A percentile compares a stretch with the other conserved stretches of the same genome.
phyloP scores from a whole-genome alignment of 2,888 invertebrate species.

The Muscina levida region DNA sequence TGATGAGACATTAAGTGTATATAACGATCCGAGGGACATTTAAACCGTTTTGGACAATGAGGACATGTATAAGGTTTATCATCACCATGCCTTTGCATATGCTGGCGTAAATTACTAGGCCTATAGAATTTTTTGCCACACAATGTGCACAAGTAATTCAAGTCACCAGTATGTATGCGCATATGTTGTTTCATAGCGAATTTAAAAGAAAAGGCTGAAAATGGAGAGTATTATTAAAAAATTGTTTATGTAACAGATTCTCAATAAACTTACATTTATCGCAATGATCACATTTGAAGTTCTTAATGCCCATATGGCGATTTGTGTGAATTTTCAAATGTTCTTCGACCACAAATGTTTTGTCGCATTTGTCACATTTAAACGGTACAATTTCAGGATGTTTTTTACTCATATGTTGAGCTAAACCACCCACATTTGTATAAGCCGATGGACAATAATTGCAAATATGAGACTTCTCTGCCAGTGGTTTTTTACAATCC shows the following conservation, averaged over 20 bases:
- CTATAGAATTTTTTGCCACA: slow-evolving; percentile 83
- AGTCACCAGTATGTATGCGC: slow-evolving; percentile 81
- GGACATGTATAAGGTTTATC: slow-evolving; percentile 59
- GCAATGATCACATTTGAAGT: slow-evolving; percentile 61
- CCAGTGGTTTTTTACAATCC: slow-evolving; percentile 48
- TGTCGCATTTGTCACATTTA: slow-evolving; percentile 60
- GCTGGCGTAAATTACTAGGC: slow-evolving; percentile 81
- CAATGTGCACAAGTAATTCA: slow-evolving; percentile 81
- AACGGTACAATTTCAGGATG: slow-evolving; percentile 60
- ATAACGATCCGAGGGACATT: slow-evolving; percentile 64
- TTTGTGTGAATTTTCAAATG: slow-evolving; percentile 63
- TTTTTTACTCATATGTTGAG: slow-evolving; percentile 63
- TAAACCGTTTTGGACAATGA: slow-evolving; percentile 61
- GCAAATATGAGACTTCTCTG: slow-evolving; percentile 57
- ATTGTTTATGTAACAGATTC: no score
- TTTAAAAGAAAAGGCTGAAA: slow-evolving; percentile 60
- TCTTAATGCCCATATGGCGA: slow-evolving; percentile 62
- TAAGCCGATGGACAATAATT: slow-evolving; percentile 59
- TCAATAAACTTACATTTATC: slow-evolving; percentile 57
- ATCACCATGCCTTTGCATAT: slow-evolving; percentile 70
- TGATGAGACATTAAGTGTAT: slow-evolving; percentile 64
- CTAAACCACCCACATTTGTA: slow-evolving; percentile 60
- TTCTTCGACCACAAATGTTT: slow-evolving; percentile 62
- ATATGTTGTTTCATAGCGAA: slow-evolving; percentile 81
- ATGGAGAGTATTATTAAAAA: no score